A percentile compares a stretch with the other conserved stretches of the same genome.
Evolutionary conservation across 2,797 vertebrate species (phyloP).

Genomic region (Hafferia zeledoni): DNA sequence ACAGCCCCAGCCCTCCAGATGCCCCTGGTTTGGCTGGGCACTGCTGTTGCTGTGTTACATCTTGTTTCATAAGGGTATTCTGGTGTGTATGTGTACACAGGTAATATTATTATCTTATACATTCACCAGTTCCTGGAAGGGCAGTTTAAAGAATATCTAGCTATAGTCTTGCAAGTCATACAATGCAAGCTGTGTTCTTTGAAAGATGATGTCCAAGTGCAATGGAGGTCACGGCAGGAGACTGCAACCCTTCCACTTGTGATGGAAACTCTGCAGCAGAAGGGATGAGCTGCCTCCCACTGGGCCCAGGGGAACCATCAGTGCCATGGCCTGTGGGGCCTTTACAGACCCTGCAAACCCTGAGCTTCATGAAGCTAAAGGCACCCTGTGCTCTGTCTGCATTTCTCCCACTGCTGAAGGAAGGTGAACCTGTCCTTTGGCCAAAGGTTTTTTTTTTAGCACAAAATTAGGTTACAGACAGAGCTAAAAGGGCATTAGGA

Average conservation of each 20-base stretch:
- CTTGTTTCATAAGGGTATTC: background rate
- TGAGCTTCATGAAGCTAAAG: background rate
- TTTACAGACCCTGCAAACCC: background rate
- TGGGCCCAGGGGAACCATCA: background rate
- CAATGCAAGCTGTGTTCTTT: background rate
- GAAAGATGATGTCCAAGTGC: background rate
- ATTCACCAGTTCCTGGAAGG: background rate
- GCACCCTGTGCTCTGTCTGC: background rate
- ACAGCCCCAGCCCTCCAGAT: background rate
- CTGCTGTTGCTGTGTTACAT: background rate
- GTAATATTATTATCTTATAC: rapidly evolving
- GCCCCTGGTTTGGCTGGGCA: background rate
- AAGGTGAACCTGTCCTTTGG: background rate
- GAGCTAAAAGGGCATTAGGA: background rate
- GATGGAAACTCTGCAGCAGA: background rate
- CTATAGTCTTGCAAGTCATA: background rate
- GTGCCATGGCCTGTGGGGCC: background rate
- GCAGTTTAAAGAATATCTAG: background rate
- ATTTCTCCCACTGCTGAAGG: too few species aligned
- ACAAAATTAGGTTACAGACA: background rate
- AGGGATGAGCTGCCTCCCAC: rapidly evolving
- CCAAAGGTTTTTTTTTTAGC: background rate
- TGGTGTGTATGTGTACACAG: too few species aligned
- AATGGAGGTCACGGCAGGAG: rapidly evolving
- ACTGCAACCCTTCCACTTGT: background rate